phyloP scores from a whole-genome alignment of 2,797 vertebrate genomes.

The Acropternis orthonyx region DNA sequence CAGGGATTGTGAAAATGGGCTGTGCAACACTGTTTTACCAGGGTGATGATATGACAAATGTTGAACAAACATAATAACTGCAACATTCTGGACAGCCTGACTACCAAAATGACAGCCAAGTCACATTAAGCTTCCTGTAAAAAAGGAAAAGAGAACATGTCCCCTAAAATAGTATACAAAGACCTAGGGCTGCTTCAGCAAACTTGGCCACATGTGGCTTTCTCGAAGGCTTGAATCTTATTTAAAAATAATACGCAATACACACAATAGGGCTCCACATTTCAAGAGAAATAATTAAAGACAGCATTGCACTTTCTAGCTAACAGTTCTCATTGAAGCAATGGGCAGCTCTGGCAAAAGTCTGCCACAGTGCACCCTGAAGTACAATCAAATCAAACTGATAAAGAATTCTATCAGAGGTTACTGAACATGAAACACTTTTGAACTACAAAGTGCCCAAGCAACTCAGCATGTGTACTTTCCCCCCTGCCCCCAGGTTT shows the following conservation, averaged over 20 bases:
- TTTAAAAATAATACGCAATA: constrained; percentile 25
- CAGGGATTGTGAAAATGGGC: not conserved
- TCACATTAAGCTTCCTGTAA: not conserved
- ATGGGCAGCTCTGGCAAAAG: constrained; percentile 39
- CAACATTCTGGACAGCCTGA: not conserved
- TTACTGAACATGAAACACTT: constrained; percentile 48
- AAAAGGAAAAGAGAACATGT: not conserved
- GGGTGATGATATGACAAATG: not conserved
- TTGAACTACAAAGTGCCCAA: constrained; percentile 51
- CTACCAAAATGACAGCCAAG: not conserved
- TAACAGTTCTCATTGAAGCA: constrained; percentile 32
- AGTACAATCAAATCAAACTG: constrained; percentile 48
- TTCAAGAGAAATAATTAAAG: constrained; percentile 61
- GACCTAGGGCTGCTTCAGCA: not conserved
- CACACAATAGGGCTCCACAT: not conserved
- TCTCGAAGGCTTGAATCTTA: not conserved
- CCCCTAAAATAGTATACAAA: not conserved
- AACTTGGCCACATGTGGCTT: not conserved
- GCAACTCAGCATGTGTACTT: constrained; percentile 37
- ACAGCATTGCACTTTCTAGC: not conserved
- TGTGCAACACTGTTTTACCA: not conserved
- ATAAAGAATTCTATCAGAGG: constrained; percentile 60
- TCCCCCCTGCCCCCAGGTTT: not conserved
- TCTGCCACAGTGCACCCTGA: constrained; percentile 30
- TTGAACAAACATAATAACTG: not conserved